These are phyloP conservation scores for Drosophila quadrilineata DNA, from an alignment of 1,140 invertebrate species.

Conservation along the genomic window DNA sequence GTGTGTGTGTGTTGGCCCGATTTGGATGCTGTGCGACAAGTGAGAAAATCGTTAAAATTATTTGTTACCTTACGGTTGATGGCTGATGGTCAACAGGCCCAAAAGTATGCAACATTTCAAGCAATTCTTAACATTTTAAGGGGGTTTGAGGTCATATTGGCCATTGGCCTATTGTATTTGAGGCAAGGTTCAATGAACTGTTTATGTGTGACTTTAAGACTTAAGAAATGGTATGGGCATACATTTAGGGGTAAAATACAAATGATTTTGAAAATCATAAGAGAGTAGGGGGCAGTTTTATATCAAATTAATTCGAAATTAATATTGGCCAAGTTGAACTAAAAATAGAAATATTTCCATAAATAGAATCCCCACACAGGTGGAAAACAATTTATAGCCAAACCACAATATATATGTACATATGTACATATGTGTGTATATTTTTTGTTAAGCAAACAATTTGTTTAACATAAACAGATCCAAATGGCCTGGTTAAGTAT, in stretches of 20 bases:
- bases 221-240: not conserved
- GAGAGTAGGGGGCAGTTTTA: too few relatives aligned
- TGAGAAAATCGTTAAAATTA: constrained; percentile 74
- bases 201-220: not conserved
- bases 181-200: constrained; percentile 35
- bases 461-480: constrained; percentile 37
- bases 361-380: too few relatives aligned
- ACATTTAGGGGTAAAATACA: constrained; percentile 3
- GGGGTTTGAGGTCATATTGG: constrained; percentile 14
- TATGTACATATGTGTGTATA: not conserved
- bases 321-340: too few relatives aligned
- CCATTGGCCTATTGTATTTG: too few relatives aligned
- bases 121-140: not conserved
- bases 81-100: constrained; percentile 21
- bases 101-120: constrained; percentile 40
- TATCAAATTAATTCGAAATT: too few relatives aligned
- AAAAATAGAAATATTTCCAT: too few relatives aligned
- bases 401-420: not conserved
- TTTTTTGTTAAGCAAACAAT: constrained; percentile 39
- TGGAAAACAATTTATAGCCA: not conserved
- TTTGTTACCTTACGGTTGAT: constrained; percentile 27
- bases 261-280: not conserved
- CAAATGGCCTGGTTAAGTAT: constrained; percentile 10
- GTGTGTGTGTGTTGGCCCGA: constrained; percentile 27
- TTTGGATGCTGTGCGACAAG: constrained; percentile 52